Evolutionary conservation across 2,113 vertebrate species (phyloP), one percentile per base, ranked within the genome.

Genomic region (Pagrus major): DNA sequence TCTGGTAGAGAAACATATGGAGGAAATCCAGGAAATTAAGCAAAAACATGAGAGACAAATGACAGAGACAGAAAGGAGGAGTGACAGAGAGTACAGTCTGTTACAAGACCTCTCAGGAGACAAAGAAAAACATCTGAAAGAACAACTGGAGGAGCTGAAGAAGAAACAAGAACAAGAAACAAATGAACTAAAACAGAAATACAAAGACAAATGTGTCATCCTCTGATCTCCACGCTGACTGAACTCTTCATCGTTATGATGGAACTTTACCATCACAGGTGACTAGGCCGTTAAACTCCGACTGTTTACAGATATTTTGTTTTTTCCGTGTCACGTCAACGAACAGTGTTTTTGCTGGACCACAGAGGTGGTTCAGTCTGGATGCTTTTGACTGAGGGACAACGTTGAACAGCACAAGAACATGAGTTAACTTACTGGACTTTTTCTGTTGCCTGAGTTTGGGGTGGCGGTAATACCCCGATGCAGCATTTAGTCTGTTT

Each of bases 1-100:
- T 4, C 7, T 75, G 33, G 21, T 25, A 5, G 35, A 61, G 2
- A 74, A 75, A 37, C 76, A 64, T 68, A 78, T 33, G 21, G 47
- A 23, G 42, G 47, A 83, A 31, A 21, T 37, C 9, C 9, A 39
- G 16, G 41, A 72, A 0, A 2, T 66, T 16, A 35, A 27, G 15
- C 1, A 29, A 46, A n/a, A 20, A 3, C 20, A 60, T 18, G 2
- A 16, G 3, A 21, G 9, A 41, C 6, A 59, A 52, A 39, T 23
- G 6, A 0, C n/a, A 11, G 41, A 47, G 9, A 14, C 18, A 16
- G n/a, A 44, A 7, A 6, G 3, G 7, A 37, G 41, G 0, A 6
- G 6, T 0, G 8, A 0, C 11, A 71, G 31, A 71, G 2, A 71
- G 25, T 44, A 42, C 20, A 1, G 9, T 12, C 68, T 79, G 37